Percentiles rank a stretch among this genome's conserved stretches.
phyloP scores from a whole-genome alignment of 1,140 invertebrate genomes.

The Coboldia fuscipes region DNA sequence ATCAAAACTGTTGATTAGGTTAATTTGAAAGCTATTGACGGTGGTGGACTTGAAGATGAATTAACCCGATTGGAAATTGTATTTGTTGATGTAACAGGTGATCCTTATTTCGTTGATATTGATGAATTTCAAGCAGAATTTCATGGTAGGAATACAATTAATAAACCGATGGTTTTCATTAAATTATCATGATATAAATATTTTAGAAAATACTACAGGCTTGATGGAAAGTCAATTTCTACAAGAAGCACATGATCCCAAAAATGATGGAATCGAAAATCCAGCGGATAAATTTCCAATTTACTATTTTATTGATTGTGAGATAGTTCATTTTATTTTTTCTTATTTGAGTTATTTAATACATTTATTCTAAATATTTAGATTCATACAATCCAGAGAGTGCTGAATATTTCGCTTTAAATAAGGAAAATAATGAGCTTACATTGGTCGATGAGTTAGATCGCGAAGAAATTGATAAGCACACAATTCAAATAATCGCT shows the following conservation, averaged over 20 bases:
- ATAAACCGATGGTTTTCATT: neutral
- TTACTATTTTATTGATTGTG: slow-evolving; percentile 25
- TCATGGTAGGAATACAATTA: slow-evolving; percentile 6
- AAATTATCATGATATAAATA: neutral
- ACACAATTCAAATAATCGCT: slow-evolving; percentile 20
- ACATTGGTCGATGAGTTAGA: slow-evolving; percentile 17
- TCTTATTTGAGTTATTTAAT: neutral
- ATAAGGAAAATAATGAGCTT: slow-evolving; percentile 15
- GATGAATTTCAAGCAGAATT: slow-evolving; percentile 7
- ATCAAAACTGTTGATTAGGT: neutral
- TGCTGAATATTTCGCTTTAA: slow-evolving; percentile 17
- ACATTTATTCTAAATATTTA: neutral
- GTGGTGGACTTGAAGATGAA: slow-evolving; percentile 3
- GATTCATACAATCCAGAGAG: slow-evolving; percentile 7
- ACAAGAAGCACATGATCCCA: slow-evolving; percentile 21
- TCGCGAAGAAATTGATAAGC: slow-evolving; percentile 14
- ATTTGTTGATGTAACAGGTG: slow-evolving; percentile 23
- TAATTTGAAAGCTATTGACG: slow-evolving; percentile 5
- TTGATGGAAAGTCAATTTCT: slow-evolving; percentile 14
- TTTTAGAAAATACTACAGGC: slow-evolving; percentile 21
- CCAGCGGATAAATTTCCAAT: slow-evolving; percentile 17
- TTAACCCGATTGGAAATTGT: slow-evolving; percentile 7
- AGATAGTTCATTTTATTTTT: slow-evolving; percentile 4
- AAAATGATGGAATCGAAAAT: slow-evolving; percentile 18
- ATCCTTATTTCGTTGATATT: slow-evolving; percentile 13